Evolutionary conservation across 2,797 vertebrate species (phyloP), one percentile per base, ranked within the genome.

Genomic region (Pseudopleuronectes americanus): DNA sequence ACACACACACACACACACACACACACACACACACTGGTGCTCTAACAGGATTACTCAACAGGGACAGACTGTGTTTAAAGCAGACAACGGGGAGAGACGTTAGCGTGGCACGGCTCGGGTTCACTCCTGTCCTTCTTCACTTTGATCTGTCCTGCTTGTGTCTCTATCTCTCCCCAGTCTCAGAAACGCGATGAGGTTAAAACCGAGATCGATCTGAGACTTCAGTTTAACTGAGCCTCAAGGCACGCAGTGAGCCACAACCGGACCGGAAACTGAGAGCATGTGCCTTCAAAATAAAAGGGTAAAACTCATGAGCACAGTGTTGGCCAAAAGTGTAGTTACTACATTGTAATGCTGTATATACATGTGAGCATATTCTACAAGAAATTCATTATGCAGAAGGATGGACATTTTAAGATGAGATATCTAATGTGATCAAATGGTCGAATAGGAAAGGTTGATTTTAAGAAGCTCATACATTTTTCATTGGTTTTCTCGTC

Each of bases 201-300:
- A 24, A 28, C 2, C 49, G 4, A 6, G 7, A 10, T 3, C 10
- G 31, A 28, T 9, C 1, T 22, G 9, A 33, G 10, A 66, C 3
- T 49, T 48, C 4, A 0, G 10, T 3, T 0, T 31, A 33, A 38
- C 22, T 2, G 36, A 38, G 31, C 17, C 2, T 9, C 5, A 4
- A 57, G 4, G 12, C 21, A 38, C 13, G 12, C 49, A 36, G 16
- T 0, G 48, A 48, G 13, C 17, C 0, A 13, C 6, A 57, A 41
- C 19, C 1, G 54, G 8, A 19, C 69, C 74, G 74, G 86, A 87
- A 80, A 23, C 16, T 0, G 0, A 0, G 2, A 0, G 0, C 1
- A 1, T 0, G 0, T 0, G 2, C 43, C 57, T 78, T 80, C 86
- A 90, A 74, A 83, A 71, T 83, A 78, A 88, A 69, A 49, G 21